phyloP scores from a whole-genome alignment of 2,113 vertebrate genomes.

The Gallinago media region DNA sequence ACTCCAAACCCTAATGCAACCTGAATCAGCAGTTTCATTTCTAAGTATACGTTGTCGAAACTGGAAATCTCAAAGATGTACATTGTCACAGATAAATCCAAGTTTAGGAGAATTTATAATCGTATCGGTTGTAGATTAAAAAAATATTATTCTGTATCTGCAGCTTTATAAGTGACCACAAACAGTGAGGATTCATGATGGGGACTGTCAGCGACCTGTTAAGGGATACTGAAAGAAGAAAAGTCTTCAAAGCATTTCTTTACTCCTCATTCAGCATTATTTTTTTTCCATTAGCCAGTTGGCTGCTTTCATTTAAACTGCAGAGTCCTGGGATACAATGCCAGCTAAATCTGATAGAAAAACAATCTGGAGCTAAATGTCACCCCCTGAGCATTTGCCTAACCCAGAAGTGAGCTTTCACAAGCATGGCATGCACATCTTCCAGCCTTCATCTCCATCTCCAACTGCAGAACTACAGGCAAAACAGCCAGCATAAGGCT shows the following conservation, averaged over 20 bases:
- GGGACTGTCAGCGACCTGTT: neutral
- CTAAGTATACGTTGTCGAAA: accelerated
- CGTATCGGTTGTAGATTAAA: neutral
- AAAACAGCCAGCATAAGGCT: neutral
- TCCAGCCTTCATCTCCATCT: neutral
- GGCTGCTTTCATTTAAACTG: neutral
- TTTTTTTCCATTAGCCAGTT: neutral
- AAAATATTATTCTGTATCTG: neutral
- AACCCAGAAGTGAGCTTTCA: neutral
- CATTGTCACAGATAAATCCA: neutral
- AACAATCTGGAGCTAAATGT: neutral
- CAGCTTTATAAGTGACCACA: neutral
- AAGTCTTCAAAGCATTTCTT: neutral
- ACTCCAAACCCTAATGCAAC: neutral
- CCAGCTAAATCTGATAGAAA: neutral
- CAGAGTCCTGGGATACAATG: neutral
- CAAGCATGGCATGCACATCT: neutral
- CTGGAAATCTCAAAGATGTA: neutral
- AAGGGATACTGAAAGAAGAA: neutral
- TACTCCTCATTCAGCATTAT: neutral
- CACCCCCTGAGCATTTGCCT: no score
- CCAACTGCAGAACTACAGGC: neutral
- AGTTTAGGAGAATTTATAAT: neutral
- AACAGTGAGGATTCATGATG: neutral
- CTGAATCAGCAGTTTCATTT: neutral